phyloP scores from a whole-genome alignment of 2,113 vertebrate species.

The Malurus cyaneus region DNA sequence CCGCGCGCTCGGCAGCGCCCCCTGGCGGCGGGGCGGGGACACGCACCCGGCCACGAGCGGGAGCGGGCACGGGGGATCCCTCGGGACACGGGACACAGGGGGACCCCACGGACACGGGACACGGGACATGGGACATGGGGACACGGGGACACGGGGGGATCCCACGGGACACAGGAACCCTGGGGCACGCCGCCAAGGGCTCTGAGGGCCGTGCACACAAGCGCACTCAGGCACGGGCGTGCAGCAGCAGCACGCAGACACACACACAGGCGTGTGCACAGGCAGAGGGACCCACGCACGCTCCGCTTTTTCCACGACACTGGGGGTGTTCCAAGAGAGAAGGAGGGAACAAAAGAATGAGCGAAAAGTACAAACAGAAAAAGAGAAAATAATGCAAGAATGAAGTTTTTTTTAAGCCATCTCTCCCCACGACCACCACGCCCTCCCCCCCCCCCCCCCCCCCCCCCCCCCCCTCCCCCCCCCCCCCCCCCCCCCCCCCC shows the following conservation, averaged over 20 bases:
- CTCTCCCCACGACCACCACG: fast-evolving
- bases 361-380: background rate
- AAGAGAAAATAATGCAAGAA: background rate
- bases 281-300: background rate
- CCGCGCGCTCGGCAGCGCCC: background rate
- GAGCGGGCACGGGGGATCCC: background rate
- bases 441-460: no score
- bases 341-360: background rate
- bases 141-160: background rate
- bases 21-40: background rate
- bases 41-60: background rate
- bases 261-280: fast-evolving
- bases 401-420: background rate
- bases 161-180: background rate
- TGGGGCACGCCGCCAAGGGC: background rate
- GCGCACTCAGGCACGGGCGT: background rate
- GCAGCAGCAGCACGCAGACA: no score
- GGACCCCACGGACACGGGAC: no score
- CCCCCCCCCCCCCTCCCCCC: no score
- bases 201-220: background rate
- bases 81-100: background rate
- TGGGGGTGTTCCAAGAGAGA: background rate
- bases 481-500: no score
- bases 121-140: background rate
- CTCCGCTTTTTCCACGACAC: background rate